Percentiles rank a stretch among this genome's conserved stretches.
Evolutionary conservation across 2,797 vertebrate genomes (phyloP).

Genomic region (Alfaro cultratus): DNA sequence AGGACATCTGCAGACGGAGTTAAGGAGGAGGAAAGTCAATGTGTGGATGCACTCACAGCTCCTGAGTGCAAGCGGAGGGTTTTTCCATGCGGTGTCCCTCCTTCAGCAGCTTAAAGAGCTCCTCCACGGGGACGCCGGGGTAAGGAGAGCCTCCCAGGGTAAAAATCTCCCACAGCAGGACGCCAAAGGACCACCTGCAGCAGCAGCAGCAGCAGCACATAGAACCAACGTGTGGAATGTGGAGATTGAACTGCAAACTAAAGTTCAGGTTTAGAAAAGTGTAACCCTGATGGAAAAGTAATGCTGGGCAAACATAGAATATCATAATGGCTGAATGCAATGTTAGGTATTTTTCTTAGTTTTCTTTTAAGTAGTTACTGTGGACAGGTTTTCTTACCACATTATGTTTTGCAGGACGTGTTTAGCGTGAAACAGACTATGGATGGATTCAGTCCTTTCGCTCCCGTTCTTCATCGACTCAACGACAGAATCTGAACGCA

Average conservation of each 20-base stretch:
- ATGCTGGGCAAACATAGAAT: too few species aligned
- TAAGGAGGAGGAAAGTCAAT: background rate
- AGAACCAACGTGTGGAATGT: background rate
- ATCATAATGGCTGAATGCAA: too few species aligned
- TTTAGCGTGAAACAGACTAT: too few species aligned
- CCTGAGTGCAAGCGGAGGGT: constrained; percentile 89
- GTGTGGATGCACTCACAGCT: constrained; percentile 84
- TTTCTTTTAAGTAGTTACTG: too few species aligned
- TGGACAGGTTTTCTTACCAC: too few species aligned
- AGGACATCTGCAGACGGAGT: background rate
- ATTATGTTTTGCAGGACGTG: too few species aligned
- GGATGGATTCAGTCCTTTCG: too few species aligned
- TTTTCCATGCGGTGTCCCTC: constrained; percentile 96
- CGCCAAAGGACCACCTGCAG: constrained; percentile 93
- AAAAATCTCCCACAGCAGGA: constrained; percentile 95
- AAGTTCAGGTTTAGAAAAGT: background rate
- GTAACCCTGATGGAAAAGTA: too few species aligned
- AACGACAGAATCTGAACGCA: too few species aligned
- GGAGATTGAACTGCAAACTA: background rate
- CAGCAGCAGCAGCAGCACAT: background rate
- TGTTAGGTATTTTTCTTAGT: too few species aligned
- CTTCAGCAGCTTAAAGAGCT: constrained; percentile 94
- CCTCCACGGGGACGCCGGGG: constrained; percentile 92
- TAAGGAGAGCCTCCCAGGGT: constrained; percentile 92
- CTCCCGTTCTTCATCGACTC: too few species aligned